Evolutionary conservation across 2,888 invertebrate species (phyloP).

Genomic region (Idaea dimidiata): DNA sequence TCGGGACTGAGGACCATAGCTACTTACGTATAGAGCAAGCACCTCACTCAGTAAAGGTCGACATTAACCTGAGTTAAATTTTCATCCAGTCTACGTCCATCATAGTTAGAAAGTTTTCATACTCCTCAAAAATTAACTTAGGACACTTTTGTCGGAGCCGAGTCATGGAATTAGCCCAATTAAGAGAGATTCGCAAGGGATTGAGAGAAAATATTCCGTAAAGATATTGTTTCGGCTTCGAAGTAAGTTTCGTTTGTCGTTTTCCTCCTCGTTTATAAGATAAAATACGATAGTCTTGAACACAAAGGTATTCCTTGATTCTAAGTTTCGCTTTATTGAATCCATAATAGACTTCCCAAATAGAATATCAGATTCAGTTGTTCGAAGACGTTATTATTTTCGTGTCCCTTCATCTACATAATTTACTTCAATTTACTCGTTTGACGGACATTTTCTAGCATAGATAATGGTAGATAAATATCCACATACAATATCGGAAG

Average conservation of each 20-base stretch:
- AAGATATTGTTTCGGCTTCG: neutral
- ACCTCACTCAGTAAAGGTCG: neutral
- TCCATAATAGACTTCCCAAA: neutral
- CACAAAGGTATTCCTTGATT: neutral
- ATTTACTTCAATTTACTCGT: neutral
- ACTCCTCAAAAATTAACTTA: conserved; percentile 11
- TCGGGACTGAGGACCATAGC: no score
- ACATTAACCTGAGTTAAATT: conserved; percentile 13
- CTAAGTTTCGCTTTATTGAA: conserved; percentile 1
- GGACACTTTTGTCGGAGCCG: conserved; percentile 7
- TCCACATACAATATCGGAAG: neutral
- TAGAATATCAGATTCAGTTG: neutral
- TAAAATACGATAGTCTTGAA: neutral
- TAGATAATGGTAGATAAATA: neutral
- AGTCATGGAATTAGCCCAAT: conserved; percentile 7
- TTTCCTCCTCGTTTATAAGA: neutral
- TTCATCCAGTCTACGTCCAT: conserved; percentile 16
- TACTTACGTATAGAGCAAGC: no score
- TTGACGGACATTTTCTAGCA: neutral
- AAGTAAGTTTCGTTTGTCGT: neutral
- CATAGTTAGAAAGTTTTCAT: conserved; percentile 19
- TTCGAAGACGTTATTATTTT: neutral
- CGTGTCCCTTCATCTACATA: neutral
- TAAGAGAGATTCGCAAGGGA: neutral
- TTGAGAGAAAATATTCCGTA: neutral